Percentiles rank a stretch among this genome's conserved stretches.
Conservation (phyloP, 2,113 vertebrate genomes). For the Grantiella picta region DNA sequence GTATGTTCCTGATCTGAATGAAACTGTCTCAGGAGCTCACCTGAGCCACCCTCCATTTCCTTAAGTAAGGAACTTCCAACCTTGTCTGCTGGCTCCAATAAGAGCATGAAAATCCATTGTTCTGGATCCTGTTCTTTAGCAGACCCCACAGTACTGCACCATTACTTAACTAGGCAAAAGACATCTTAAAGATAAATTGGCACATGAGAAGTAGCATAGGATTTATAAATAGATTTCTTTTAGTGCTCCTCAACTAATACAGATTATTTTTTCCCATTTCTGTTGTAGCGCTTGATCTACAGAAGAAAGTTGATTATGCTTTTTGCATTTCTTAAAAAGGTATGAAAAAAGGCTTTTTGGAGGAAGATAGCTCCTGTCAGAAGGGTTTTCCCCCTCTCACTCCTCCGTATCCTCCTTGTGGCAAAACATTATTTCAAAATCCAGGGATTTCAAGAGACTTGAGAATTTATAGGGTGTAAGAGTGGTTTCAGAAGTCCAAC, state of each 20-base stretch:
- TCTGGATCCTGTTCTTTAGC: not conserved
- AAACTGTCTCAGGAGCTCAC: not conserved
- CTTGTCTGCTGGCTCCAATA: rapidly evolving
- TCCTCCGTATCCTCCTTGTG: not conserved
- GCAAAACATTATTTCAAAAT: not conserved
- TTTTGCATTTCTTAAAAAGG: not conserved
- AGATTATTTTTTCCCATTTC: not conserved
- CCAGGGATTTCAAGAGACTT: not conserved
- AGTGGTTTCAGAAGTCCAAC: not conserved
- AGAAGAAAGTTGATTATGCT: not conserved
- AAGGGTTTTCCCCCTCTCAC: not conserved
- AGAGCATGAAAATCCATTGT: not conserved
- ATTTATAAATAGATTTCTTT: not conserved
- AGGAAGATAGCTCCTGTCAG: not conserved
- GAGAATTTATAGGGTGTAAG: not conserved
- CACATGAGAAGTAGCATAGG: not conserved
- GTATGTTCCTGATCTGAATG: not conserved
- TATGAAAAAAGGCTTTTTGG: not conserved
- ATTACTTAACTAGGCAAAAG: not conserved
- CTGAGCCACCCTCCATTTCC: not conserved
- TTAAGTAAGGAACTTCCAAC: not conserved
- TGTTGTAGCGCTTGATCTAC: not conserved
- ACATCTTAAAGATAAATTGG: not conserved
- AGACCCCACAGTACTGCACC: not conserved
- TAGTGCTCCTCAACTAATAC: not conserved